Base-by-base conservation (phyloP, 2,797 vertebrate genomes). In the Aphelocoma californica region DNA sequence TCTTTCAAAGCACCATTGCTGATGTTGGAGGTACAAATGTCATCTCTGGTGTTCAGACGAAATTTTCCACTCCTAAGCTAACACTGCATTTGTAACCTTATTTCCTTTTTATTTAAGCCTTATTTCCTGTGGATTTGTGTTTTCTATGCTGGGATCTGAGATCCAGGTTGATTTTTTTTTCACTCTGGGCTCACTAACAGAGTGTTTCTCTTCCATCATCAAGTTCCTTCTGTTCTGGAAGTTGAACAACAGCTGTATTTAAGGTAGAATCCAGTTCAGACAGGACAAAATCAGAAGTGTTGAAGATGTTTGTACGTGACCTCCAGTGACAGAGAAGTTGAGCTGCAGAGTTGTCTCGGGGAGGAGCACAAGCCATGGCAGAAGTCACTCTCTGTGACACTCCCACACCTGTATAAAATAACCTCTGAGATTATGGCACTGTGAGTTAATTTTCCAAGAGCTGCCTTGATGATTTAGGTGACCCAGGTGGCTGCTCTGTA, bases 281-380 rank as follows among this genome's bases (percentile, higher is more conserved):
- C 12, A 19, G 72, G 62, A 28, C 32, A 20, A 21, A n/a, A 12
- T 3, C 42, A 14, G 14, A 53, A 8, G 23, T 28, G 24, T 1
- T 65, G 71, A 6, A 25, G 66, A 1, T 25, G 8, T 11, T 48
- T 47, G 12, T 18, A 0, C 0, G 0, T 32, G 64, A 9, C 38
- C 40, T 51, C 3, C 67, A 29, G 36, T 1, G 1, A 1, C 5
- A 28, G 51, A 29, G 73, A 12, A 23, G 48, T 0, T 50, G 87
- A 47, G 56, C 7, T n/a, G 80, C 69, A 50, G 53, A 50, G 45
- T 9, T 38, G 61, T 24, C 28, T 8, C 26, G 1, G 18, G 25
- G 60, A 73, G 74, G 32, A 72, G 34, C 29, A 1, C 3, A 2
- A 18, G 70, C 69, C 9, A 0, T 11, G 19, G 86, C 80, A 87